phyloP scores from a whole-genome alignment of 2,113 vertebrate species.

The Cichladusa arquata region DNA sequence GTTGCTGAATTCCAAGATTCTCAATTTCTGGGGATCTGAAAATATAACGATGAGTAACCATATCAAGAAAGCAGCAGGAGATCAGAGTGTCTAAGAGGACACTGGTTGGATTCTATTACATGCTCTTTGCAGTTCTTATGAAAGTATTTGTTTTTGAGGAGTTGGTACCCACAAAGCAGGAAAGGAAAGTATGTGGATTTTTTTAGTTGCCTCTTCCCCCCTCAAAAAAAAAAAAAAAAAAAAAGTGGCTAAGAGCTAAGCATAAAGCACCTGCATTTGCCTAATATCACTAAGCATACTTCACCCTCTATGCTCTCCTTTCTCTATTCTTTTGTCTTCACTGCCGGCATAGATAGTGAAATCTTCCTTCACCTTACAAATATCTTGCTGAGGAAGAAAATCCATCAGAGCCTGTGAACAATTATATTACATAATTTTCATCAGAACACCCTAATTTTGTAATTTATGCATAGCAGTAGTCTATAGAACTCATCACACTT shows the following conservation, averaged over 20 bases:
- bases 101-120: not conserved
- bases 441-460: not conserved
- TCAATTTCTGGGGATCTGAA: not conserved
- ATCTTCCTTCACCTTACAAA: not conserved
- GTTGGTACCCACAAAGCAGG: not conserved
- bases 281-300: not conserved
- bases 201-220: accelerated
- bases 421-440: not conserved
- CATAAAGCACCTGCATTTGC: not conserved
- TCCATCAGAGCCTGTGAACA: not conserved
- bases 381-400: not conserved
- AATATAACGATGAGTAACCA: not conserved
- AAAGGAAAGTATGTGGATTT: not conserved
- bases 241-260: not conserved
- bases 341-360: not conserved
- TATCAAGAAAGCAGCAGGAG: not conserved
- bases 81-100: not conserved
- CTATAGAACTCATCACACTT: not conserved
- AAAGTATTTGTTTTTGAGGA: not conserved
- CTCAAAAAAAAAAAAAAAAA: not conserved
- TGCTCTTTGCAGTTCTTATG: not conserved
- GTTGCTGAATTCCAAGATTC: not conserved
- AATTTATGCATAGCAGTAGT: not conserved
- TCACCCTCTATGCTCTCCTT: not conserved
- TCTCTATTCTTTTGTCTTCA: not conserved